These are phyloP conservation scores for Sycobia sp. DNA, from an alignment of 1,140 invertebrate species.

Conservation along the genomic window DNA sequence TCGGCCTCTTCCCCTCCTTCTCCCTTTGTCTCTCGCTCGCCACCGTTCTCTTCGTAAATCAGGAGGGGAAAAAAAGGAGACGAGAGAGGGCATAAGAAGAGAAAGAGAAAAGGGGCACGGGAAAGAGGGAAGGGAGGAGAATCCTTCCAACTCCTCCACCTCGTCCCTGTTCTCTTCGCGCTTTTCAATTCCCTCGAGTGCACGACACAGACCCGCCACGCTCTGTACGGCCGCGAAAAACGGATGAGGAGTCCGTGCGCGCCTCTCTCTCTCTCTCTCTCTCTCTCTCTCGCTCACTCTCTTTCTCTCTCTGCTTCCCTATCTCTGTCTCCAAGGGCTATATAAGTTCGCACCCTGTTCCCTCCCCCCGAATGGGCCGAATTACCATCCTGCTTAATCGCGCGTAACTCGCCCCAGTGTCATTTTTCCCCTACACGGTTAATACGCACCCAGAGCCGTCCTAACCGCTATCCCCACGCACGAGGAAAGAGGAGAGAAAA, in stretches of 20 bases:
- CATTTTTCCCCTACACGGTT: slow-evolving; percentile 40
- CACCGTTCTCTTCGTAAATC: slow-evolving; percentile 7
- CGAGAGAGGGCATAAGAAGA: slow-evolving; percentile 4
- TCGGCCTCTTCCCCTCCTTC: not conserved
- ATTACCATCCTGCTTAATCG: slow-evolving; percentile 45
- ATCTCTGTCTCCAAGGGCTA: no score
- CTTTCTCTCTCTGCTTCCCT: no score
- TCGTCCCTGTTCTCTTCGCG: slow-evolving; percentile 2
- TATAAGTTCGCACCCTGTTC: no score
- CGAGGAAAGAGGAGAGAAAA: no score
- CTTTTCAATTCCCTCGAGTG: slow-evolving; percentile 31
- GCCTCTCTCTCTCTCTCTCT: no score
- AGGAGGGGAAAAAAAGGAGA: slow-evolving; percentile 6
- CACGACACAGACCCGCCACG: slow-evolving; percentile 19
- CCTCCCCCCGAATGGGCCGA: no score
- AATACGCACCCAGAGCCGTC: slow-evolving; percentile 29
- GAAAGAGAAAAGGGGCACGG: slow-evolving; percentile 25
- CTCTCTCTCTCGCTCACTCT: no score
- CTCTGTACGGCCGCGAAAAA: no score
- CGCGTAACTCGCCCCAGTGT: slow-evolving; percentile 34
- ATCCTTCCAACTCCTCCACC: no score
- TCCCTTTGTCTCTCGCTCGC: not conserved
- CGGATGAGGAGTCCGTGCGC: no score
- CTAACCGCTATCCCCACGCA: no score
- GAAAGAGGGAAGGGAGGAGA: slow-evolving; percentile 25